Conservation (phyloP, 2,888 invertebrate genomes). For the Aporophyla lueneburgensis region DNA sequence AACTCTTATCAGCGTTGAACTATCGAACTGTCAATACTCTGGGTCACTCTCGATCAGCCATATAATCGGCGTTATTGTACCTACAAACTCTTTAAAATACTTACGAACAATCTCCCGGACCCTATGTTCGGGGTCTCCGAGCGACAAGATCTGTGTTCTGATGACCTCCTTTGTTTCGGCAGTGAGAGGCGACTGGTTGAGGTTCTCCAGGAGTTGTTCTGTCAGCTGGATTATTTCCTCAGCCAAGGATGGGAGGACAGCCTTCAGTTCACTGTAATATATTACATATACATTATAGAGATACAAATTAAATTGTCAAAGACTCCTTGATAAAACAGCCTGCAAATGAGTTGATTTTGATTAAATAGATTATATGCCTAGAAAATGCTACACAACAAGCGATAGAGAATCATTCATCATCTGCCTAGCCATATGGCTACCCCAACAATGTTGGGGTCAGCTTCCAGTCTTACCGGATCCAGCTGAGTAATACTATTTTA, state of each 20-base stretch:
- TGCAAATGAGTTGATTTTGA: too few relatives aligned
- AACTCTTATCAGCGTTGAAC: too few relatives aligned
- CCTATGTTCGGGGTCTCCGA: conserved; percentile 93
- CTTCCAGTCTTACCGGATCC: too few relatives aligned
- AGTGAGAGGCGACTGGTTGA: conserved; percentile 90
- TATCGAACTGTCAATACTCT: too few relatives aligned
- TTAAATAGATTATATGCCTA: too few relatives aligned
- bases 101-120: conserved; percentile 95
- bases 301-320: too few relatives aligned
- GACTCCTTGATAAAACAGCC: too few relatives aligned
- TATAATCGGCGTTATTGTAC: neutral
- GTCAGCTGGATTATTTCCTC: conserved; percentile 94
- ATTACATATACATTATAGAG: neutral
- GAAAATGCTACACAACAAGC: too few relatives aligned
- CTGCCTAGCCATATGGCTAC: too few relatives aligned
- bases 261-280: conserved; percentile 90
- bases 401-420: too few relatives aligned
- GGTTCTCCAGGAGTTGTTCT: conserved; percentile 91
- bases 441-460: too few relatives aligned
- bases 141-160: conserved; percentile 92
- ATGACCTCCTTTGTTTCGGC: conserved; percentile 91
- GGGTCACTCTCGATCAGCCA: neutral
- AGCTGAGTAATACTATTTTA: too few relatives aligned
- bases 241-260: conserved; percentile 92
- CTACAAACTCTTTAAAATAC: conserved; percentile 76